Evolutionary conservation across 2,797 vertebrate species (phyloP).

Genomic region (Leptodactylus fallax): DNA sequence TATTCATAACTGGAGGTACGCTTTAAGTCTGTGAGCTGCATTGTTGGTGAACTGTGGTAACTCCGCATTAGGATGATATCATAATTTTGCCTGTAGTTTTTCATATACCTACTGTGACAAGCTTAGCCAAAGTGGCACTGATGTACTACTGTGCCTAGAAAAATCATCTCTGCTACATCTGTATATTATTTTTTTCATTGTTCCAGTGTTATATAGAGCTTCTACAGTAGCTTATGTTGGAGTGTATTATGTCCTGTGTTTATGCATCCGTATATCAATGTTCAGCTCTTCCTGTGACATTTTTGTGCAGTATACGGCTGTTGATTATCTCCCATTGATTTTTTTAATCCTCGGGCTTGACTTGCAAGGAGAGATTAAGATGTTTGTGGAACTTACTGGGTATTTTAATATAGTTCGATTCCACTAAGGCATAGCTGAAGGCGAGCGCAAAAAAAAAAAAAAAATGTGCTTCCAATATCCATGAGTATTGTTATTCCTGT

Average conservation of each 20-base stretch:
- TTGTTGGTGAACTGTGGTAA: too few species aligned
- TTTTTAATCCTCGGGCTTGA: constrained; percentile 25
- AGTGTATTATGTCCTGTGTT: not conserved
- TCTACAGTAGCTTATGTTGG: not conserved
- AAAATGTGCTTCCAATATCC: constrained; percentile 27
- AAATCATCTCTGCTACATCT: not conserved
- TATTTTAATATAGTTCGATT: constrained; percentile 13
- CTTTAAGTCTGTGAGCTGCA: too few species aligned
- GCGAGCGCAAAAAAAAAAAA: not conserved
- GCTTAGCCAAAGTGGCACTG: too few species aligned
- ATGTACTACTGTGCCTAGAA: too few species aligned
- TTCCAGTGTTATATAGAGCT: not conserved
- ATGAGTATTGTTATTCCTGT: constrained; percentile 42
- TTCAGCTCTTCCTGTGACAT: not conserved
- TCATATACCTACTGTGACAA: too few species aligned
- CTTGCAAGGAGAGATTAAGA: constrained; percentile 30
- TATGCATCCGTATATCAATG: constrained; percentile 1
- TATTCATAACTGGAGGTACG: too few species aligned
- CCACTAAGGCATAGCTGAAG: not conserved
- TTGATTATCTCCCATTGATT: constrained; percentile 36
- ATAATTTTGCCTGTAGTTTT: too few species aligned
- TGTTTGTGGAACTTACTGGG: not conserved
- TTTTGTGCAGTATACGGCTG: not conserved
- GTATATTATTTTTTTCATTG: not conserved
- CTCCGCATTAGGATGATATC: too few species aligned